A percentile compares a stretch with the other conserved stretches of the same genome.
phyloP scores from a whole-genome alignment of 2,113 vertebrate genomes.

The Connochaetes taurinus region DNA sequence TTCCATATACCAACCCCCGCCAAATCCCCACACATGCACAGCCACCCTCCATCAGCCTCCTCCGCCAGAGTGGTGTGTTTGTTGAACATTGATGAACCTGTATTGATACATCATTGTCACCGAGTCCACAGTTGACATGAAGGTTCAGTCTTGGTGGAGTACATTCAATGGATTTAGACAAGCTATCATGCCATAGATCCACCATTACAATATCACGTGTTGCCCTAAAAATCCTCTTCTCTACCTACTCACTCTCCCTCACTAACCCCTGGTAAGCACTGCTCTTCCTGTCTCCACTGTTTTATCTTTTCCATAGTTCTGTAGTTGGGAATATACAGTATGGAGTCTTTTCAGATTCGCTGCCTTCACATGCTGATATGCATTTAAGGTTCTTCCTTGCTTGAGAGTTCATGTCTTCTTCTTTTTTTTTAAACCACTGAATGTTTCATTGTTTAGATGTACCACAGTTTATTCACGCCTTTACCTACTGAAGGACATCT shows the following conservation, averaged over 20 bases:
- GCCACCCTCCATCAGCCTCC: neutral
- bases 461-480: neutral
- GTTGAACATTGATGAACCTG: neutral
- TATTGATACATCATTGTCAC: neutral
- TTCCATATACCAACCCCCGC: neutral
- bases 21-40: neutral
- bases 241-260: neutral
- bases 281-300: neutral
- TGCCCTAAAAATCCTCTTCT: neutral
- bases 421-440: neutral
- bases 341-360: neutral
- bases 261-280: neutral
- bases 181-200: neutral
- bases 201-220: neutral
- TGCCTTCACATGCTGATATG: neutral
- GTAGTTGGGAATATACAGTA: neutral
- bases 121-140: neutral
- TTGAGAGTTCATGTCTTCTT: neutral
- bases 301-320: neutral
- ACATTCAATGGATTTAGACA: neutral
- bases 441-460: neutral
- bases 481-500: neutral
- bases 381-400: neutral
- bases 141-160: neutral
- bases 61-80: neutral